These are phyloP conservation scores for Chamaetylas fuelleborni DNA, from an alignment of 2,113 vertebrate species.

Conservation along the genomic window DNA sequence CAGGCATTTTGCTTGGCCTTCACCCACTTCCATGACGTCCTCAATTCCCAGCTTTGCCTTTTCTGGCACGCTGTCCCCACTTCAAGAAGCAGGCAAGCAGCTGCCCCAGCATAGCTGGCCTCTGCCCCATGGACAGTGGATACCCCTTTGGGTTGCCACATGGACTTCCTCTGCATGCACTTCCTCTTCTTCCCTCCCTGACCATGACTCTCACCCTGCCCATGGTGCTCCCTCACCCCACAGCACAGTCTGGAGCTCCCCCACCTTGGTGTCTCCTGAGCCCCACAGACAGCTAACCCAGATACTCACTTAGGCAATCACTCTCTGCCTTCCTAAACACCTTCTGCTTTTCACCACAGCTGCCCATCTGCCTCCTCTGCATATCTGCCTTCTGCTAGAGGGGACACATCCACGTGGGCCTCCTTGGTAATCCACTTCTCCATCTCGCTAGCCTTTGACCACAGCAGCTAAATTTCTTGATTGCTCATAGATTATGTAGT, in stretches of 20 bases:
- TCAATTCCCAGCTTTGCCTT: background rate
- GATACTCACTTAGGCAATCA: background rate
- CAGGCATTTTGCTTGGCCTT: background rate
- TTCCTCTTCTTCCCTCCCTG: background rate
- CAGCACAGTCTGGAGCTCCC: background rate
- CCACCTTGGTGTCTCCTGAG: fast-evolving
- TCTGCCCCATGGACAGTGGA: background rate
- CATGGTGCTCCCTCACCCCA: background rate
- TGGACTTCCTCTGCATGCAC: background rate
- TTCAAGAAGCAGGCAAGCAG: background rate
- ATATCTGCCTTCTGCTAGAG: background rate
- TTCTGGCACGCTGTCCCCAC: background rate
- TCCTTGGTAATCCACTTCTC: background rate
- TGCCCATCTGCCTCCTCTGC: background rate
- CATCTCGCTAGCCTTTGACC: background rate
- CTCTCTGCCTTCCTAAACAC: background rate
- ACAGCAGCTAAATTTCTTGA: background rate
- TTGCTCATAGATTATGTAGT: slow-evolving; percentile 5
- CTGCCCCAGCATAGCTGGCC: background rate
- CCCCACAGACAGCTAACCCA: fast-evolving
- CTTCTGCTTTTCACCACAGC: background rate
- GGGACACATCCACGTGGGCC: fast-evolving
- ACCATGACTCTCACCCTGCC: background rate
- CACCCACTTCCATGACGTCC: background rate
- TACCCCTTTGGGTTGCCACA: background rate